Evolutionary conservation across 2,888 invertebrate species (phyloP).

Genomic region (Stenichneumon culpator): DNA sequence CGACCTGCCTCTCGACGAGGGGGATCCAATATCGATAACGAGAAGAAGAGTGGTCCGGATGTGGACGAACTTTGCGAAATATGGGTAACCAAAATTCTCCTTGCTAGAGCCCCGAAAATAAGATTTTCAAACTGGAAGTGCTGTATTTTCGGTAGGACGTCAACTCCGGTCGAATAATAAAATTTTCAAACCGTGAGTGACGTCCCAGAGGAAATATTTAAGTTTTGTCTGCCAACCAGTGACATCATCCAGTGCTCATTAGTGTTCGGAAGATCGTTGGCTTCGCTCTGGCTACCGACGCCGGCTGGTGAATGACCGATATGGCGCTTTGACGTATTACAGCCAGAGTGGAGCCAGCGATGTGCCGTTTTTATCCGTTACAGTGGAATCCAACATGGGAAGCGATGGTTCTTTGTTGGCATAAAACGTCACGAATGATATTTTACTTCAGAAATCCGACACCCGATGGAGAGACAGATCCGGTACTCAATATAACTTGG

Average conservation of each 20-base stretch:
- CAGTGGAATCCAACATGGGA: background rate
- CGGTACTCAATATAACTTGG: slow-evolving; percentile 64
- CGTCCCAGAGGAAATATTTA: too few species aligned
- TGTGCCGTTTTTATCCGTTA: background rate
- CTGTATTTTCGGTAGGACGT: too few species aligned
- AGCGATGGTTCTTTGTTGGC: background rate
- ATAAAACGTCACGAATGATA: background rate
- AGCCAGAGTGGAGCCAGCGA: background rate
- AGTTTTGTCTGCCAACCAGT: too few species aligned
- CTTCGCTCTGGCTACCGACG: too few species aligned
- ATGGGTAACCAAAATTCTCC: slow-evolving; percentile 56
- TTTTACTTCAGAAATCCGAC: slow-evolving; percentile 66
- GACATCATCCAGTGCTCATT: too few species aligned
- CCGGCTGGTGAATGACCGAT: too few species aligned
- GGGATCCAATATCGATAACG: slow-evolving; percentile 82
- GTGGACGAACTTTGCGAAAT: slow-evolving; percentile 88
- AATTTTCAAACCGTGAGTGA: too few species aligned
- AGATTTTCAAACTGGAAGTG: too few species aligned
- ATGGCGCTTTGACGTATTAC: too few species aligned
- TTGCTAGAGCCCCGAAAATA: too few species aligned
- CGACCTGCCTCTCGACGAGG: slow-evolving; percentile 70
- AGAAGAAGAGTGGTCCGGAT: slow-evolving; percentile 85
- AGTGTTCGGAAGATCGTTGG: too few species aligned
- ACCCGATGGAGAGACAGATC: slow-evolving; percentile 60
- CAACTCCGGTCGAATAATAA: too few species aligned